Base-by-base conservation (phyloP, 2,888 invertebrate species). In the Trichopria drosophilae region DNA sequence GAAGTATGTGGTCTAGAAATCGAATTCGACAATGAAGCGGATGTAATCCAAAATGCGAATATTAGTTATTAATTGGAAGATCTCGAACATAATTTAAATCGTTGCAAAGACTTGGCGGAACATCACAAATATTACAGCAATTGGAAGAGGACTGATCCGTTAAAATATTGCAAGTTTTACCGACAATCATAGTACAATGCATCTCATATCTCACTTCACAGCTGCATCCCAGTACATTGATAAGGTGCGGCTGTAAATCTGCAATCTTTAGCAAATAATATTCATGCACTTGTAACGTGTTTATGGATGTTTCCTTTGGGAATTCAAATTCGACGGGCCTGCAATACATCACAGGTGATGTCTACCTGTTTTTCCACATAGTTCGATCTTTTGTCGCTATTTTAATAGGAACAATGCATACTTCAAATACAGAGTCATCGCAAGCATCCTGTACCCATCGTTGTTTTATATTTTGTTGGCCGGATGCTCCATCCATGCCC, bases 401-500 rank as follows among this genome's bases (percentile, higher is more conserved):
- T 19, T 35, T 16, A 5, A 35, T 6, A 18, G 35, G 35, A 18
- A 35, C 35, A 12, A 35, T 35, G 5, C 18, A 35, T 6, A 35
- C 19, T 18, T 18, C 4, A 35, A 35, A 35, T 5, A 35, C 19
- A 3, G 35, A 18, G 5, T 15, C 19, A 18, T 35, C 35, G 6
- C 18, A 35, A n/a, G n/a, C n/a, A n/a, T n/a, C n/a, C n/a, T n/a
- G n/a, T n/a, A 10, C 6, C 6, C 7, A 9, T 24, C 10, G 32
- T 35, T 44, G 44, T 6, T 35, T 44, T 4, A 35, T 24, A 24
- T 10, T 35, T 36, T 36, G 44, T 16, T 44, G 44, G n/a, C 44
- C 28, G 10, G 44, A 44, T 3, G 44, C 35, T 26, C 44, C 36
- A 13, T 35, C 44, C 44, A 36, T 44, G 15, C 44, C 44, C 43